Base-by-base conservation (phyloP, 2,797 vertebrate genomes). In the Enteromius paludinosus region DNA sequence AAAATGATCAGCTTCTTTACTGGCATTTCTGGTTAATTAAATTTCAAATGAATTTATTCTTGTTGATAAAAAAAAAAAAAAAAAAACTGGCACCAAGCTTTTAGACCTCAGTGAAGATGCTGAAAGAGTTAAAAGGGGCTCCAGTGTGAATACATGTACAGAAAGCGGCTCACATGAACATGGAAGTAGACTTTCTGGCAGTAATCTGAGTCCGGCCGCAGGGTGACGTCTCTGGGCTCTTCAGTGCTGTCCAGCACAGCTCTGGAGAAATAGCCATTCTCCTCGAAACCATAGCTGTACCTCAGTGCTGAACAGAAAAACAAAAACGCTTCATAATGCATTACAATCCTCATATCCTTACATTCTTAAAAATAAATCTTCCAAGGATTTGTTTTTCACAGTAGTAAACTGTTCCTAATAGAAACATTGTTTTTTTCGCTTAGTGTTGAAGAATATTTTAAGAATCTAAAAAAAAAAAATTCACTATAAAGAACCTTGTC, bases 161-260 rank as follows among this genome's bases (percentile, higher is more conserved):
- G 38, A 43, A 17, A 17, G 35, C 5, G 62, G 84, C 95, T 93
- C 84, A 98, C 98, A 95, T 98, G 91, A 20, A 98, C 96, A 0
- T 96, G 96, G 92, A 99, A 98, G 83, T 68, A 89, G 1, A 97
- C 90, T 7, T 61, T 91, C 33, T 95, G 92, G 17, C 97, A 98
- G 62, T 73, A 90, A 75, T 92, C 88, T 30, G 82, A 87, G 54
- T 95, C 89, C 0, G 89, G 87, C 0, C 74, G 86, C 17, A 98
- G 88, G 2, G 62, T 23, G 81, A 95, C 82, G 0, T 18, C 90
- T 79, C 89, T 86, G 25, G 89, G 90, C 0, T 92, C 85, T 30
- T 96, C 95, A 0, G 89, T 87, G 41, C 95, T 93, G 0, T 99
- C 97, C 88, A 98, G 92, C 56, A 96, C 87, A 0, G 96, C 97